Evolutionary conservation across 2,888 invertebrate genomes (phyloP).

Genomic region (Tetranychus truncatus): DNA sequence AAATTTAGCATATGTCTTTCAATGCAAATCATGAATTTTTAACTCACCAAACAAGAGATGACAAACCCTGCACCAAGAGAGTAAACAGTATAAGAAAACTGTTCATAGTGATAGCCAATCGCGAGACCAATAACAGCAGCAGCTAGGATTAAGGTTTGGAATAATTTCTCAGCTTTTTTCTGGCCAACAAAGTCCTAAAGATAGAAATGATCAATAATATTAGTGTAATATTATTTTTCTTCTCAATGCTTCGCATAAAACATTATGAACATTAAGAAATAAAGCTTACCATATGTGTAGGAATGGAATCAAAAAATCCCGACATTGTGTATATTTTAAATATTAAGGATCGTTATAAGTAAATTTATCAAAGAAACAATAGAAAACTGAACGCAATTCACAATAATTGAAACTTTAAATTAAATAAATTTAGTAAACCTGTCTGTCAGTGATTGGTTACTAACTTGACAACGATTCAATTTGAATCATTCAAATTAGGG

Average conservation of each 20-base stretch:
- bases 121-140: slow-evolving; percentile 76
- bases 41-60: slow-evolving; percentile 53
- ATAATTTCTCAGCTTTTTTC: slow-evolving; percentile 67
- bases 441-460: background rate
- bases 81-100: slow-evolving; percentile 85
- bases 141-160: slow-evolving; percentile 67
- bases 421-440: background rate
- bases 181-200: slow-evolving; percentile 75
- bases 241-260: background rate
- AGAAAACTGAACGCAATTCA: background rate
- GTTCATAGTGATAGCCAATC: slow-evolving; percentile 83
- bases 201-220: background rate
- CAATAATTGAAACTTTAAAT: background rate
- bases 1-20: background rate
- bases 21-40: background rate
- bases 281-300: slow-evolving; percentile 16
- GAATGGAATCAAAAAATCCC: slow-evolving; percentile 13
- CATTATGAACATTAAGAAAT: background rate
- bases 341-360: too few relatives aligned
- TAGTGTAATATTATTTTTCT: background rate
- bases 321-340: background rate
- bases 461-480: background rate
- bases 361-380: background rate
- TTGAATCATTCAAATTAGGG: too few relatives aligned
- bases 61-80: slow-evolving; percentile 77